Percentiles rank a stretch among this genome's conserved stretches.
phyloP scores from a whole-genome alignment of 2,888 invertebrate genomes.

The Dysmachus trigonus region DNA sequence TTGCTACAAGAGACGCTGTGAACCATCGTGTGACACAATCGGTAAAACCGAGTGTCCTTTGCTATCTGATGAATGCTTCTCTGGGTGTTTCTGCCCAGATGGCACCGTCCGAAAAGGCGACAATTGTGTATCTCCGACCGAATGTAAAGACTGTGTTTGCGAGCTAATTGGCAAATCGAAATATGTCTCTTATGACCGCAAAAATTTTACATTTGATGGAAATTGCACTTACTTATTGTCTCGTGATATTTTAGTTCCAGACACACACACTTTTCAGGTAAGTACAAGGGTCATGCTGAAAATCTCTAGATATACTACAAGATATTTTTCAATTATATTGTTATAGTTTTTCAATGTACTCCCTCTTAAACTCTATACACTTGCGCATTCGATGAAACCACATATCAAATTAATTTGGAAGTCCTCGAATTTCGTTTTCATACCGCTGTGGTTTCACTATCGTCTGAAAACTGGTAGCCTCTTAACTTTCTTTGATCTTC shows the following conservation, averaged over 20 bases:
- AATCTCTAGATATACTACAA: too few relatives aligned
- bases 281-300: too few relatives aligned
- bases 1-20: conserved; percentile 82
- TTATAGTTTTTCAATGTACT: too few relatives aligned
- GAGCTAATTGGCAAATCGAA: conserved; percentile 82
- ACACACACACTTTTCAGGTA: conserved; percentile 62
- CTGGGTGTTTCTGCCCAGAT: conserved; percentile 86
- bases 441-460: too few relatives aligned
- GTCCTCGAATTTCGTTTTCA: too few relatives aligned
- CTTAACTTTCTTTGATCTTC: too few relatives aligned
- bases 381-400: too few relatives aligned
- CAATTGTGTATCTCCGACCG: conserved; percentile 74
- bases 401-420: too few relatives aligned
- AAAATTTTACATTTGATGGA: conserved; percentile 80
- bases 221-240: conserved; percentile 87
- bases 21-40: conserved; percentile 76
- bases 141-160: conserved; percentile 81
- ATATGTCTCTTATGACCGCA: conserved; percentile 84
- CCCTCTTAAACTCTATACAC: too few relatives aligned
- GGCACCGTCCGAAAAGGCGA: conserved; percentile 75
- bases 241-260: conserved; percentile 69
- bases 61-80: conserved; percentile 75
- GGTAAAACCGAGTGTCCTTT: conserved; percentile 71
- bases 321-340: too few relatives aligned
- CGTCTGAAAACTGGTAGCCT: too few relatives aligned